Conservation (phyloP, 2,888 invertebrate species). For the Drosophila cyrtoloma region DNA sequence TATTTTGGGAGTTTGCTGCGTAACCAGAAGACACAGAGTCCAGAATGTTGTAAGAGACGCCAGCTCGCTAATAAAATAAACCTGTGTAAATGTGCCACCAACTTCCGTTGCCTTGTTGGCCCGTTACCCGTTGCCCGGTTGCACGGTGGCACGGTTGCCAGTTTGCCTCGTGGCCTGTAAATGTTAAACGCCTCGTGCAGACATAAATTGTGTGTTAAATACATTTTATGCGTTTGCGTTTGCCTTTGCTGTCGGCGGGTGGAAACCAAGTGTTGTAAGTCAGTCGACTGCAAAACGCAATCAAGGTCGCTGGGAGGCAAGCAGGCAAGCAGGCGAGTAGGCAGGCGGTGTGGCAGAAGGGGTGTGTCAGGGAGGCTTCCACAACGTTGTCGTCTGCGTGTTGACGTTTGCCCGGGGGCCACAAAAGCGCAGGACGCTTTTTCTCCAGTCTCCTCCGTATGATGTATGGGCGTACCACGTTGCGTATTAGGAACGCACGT, state of each 20-base stretch:
- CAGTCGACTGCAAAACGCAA: slow-evolving; percentile 75
- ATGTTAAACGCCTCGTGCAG: slow-evolving; percentile 75
- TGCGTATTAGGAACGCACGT: slow-evolving; percentile 79
- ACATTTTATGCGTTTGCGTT: slow-evolving; percentile 76
- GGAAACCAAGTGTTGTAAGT: slow-evolving; percentile 38
- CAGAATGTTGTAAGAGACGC: slow-evolving; percentile 42
- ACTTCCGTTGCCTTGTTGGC: not conserved
- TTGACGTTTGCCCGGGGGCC: slow-evolving; percentile 63
- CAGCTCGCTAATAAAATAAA: slow-evolving; percentile 74
- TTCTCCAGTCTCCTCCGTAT: slow-evolving; percentile 35
- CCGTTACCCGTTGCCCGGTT: not conserved
- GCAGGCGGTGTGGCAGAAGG: not conserved
- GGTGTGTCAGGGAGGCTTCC: not conserved
- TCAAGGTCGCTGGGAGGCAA: slow-evolving; percentile 61
- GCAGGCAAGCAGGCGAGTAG: not conserved
- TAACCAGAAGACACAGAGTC: slow-evolving; percentile 14
- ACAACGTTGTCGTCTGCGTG: slow-evolving; percentile 28
- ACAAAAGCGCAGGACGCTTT: slow-evolving; percentile 26
- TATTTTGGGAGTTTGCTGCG: not conserved
- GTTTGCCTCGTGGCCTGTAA: slow-evolving; percentile 69
- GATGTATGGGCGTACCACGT: slow-evolving; percentile 74
- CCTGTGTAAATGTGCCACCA: slow-evolving; percentile 57
- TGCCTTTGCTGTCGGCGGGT: not conserved
- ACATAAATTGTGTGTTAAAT: slow-evolving; percentile 82
- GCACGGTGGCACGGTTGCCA: not conserved